Conservation (phyloP, 2,888 invertebrate genomes). For the Bedellia somnulentella region DNA sequence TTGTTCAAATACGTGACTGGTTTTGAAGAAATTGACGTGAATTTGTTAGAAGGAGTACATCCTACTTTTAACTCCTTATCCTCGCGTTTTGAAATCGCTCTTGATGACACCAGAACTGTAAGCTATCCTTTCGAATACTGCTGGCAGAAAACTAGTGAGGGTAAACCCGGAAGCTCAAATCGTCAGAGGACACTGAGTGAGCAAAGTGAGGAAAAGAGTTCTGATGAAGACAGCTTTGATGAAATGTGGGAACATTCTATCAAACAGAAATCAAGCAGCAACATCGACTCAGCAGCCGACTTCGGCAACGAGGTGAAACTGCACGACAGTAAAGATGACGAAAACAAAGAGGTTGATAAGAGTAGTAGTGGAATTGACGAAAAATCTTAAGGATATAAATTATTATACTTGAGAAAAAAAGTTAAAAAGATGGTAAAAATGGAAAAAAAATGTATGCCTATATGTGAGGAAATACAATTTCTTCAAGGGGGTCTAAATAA, state of each 20-base stretch:
- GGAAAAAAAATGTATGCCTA: too few species aligned
- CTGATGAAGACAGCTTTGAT: conserved; percentile 42
- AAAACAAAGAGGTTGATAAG: conserved; percentile 15
- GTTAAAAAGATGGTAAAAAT: too few species aligned
- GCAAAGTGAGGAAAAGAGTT: conserved; percentile 26
- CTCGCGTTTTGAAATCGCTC: conserved; percentile 54
- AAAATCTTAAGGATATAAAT: conserved; percentile 1
- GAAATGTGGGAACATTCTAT: conserved; percentile 47
- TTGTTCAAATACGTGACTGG: conserved; percentile 78
- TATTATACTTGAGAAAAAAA: neutral
- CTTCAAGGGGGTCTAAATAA: too few species aligned
- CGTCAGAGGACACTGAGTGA: conserved; percentile 1
- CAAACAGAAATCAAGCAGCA: conserved; percentile 20
- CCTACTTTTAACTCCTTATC: conserved; percentile 60
- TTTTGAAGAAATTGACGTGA: conserved; percentile 61
- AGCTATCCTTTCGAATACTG: conserved; percentile 74
- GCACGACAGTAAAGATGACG: conserved; percentile 8
- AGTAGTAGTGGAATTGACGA: conserved; percentile 20
- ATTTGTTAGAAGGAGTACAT: conserved; percentile 65
- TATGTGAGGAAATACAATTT: too few species aligned
- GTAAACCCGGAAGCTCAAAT: conserved; percentile 13
- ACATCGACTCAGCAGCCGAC: conserved; percentile 28
- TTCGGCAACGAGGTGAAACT: conserved; percentile 29
- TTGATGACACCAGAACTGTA: conserved; percentile 58
- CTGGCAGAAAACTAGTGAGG: conserved; percentile 60